A percentile compares a stretch with the other conserved stretches of the same genome.
phyloP scores from a whole-genome alignment of 2,797 vertebrate species.

The Brachymystax lenok region DNA sequence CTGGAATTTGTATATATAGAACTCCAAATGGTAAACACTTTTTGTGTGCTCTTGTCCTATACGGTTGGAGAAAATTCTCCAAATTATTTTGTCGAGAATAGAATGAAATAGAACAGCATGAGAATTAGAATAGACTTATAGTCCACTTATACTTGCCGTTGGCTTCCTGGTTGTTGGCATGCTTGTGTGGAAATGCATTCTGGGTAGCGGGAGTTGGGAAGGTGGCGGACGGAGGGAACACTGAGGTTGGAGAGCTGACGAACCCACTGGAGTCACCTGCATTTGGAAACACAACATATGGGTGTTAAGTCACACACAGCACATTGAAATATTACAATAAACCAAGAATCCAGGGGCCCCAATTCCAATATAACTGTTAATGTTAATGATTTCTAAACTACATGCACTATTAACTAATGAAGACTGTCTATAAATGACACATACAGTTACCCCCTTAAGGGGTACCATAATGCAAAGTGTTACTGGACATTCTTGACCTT shows the following conservation, averaged over 20 bases:
- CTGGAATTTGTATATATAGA: too few species aligned
- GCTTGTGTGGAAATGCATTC: constrained; percentile 73
- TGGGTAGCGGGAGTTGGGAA: constrained; percentile 66
- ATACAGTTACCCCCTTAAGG: neutral
- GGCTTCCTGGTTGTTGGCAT: constrained; percentile 68
- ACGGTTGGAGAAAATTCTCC: neutral
- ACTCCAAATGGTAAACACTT: neutral
- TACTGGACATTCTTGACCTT: neutral
- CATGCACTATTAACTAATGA: neutral
- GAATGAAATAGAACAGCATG: neutral
- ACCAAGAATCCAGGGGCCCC: neutral
- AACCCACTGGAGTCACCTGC: constrained; percentile 70
- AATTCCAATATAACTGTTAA: neutral
- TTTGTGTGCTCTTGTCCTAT: neutral
- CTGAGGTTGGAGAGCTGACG: constrained; percentile 63
- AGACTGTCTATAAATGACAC: neutral
- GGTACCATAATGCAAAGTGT: neutral
- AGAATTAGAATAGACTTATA: neutral
- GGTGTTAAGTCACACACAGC: neutral
- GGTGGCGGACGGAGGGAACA: constrained; percentile 36
- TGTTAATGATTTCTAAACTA: neutral
- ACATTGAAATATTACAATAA: too few species aligned
- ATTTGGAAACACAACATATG: constrained; percentile 20
- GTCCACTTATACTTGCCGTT: constrained; percentile 63
- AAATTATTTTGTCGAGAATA: neutral